phyloP scores from a whole-genome alignment of 2,797 vertebrate species.

The Enteromius fasciolatus region DNA sequence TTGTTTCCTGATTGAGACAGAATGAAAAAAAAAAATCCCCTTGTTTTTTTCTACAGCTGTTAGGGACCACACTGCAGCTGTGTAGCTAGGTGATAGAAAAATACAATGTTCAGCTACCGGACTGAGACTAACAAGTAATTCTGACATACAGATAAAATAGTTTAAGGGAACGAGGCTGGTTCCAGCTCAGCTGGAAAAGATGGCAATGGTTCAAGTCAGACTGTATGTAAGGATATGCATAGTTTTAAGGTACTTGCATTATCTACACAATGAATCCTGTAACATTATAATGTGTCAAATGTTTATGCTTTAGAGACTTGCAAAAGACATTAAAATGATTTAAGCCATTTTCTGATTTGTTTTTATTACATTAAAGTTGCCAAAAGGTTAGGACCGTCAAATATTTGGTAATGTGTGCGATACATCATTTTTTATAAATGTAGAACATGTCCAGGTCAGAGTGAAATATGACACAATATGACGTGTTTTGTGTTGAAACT shows the following conservation, averaged over 20 bases:
- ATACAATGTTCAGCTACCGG: conserved; percentile 21
- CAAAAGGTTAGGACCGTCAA: background rate
- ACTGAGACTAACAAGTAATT: conserved; percentile 4
- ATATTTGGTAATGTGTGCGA: background rate
- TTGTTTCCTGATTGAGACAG: conserved; percentile 56
- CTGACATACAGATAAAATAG: conserved; percentile 11
- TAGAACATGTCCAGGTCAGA: background rate
- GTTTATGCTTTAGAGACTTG: background rate
- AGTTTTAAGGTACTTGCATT: conserved; percentile 15
- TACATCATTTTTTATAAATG: background rate
- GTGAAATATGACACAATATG: background rate
- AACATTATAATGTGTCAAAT: background rate
- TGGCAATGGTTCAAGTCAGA: conserved; percentile 51
- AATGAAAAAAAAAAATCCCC: conserved; percentile 49
- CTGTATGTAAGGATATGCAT: conserved; percentile 56
- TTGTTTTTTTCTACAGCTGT: conserved; percentile 37
- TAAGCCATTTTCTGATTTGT: background rate
- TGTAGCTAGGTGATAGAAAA: conserved; percentile 22
- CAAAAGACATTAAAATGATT: background rate
- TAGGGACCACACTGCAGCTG: conserved; percentile 45
- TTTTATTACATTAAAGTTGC: background rate
- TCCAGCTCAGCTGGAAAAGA: conserved; percentile 34
- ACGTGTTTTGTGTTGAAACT: background rate
- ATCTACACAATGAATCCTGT: conserved; percentile 45
- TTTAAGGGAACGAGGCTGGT: conserved; percentile 4